These are phyloP conservation scores for Ceratothoa steindachneri DNA, from an alignment of 2,888 invertebrate species.

Conservation along the genomic window DNA sequence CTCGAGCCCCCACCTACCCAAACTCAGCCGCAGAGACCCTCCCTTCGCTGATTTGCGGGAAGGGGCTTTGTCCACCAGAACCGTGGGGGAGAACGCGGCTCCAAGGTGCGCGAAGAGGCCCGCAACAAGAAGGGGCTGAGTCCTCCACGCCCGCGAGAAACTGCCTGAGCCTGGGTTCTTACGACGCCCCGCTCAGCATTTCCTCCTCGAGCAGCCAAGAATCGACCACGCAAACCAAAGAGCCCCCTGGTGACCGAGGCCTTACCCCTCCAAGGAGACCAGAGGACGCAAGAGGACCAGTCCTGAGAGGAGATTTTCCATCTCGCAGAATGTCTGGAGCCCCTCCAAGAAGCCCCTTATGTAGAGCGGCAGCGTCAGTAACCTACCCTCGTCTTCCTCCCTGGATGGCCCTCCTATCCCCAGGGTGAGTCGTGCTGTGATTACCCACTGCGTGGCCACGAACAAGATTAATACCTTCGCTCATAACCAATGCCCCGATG, in stretches of 20 bases:
- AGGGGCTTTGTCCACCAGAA: no score
- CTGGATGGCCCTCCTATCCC: no score
- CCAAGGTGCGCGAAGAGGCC: no score
- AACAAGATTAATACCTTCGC: background rate
- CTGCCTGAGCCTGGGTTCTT: no score
- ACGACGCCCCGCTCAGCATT: background rate
- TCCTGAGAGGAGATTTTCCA: background rate
- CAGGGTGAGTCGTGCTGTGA: slow-evolving; percentile 38
- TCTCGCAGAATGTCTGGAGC: slow-evolving; percentile 6
- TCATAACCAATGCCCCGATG: no score
- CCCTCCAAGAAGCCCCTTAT: background rate
- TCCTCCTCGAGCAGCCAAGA: background rate
- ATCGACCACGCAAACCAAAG: background rate
- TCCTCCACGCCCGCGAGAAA: no score
- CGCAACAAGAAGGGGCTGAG: no score
- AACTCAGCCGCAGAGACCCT: no score
- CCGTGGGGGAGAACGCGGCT: no score
- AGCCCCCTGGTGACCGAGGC: no score
- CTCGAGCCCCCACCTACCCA: background rate
- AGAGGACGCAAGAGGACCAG: background rate
- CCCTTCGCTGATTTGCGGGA: background rate
- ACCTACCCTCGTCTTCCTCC: background rate
- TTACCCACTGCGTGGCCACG: slow-evolving; percentile 34
- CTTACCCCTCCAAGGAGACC: background rate
- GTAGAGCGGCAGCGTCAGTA: background rate